phyloP scores from a whole-genome alignment of 2,888 invertebrate species.

The Pyralis farinalis region DNA sequence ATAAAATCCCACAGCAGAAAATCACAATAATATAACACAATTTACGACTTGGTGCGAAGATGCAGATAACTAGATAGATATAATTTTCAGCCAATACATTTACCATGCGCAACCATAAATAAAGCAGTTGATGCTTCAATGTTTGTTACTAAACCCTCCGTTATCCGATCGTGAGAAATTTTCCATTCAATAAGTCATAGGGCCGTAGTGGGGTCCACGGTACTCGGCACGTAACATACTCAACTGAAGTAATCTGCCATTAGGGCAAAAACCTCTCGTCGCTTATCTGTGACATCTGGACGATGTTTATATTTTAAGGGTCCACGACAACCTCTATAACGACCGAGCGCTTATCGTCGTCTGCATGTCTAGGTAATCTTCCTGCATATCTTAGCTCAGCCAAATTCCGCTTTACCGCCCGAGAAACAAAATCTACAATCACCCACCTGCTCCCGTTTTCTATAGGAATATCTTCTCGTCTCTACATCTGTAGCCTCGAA shows the following conservation, averaged over 20 bases:
- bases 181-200: constrained; percentile 54
- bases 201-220: constrained; percentile 31
- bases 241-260: constrained; percentile 71
- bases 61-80: too few relatives aligned
- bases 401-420: constrained; percentile 42
- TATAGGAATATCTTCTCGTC: constrained; percentile 33
- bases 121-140: background rate
- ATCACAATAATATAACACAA: too few relatives aligned
- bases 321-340: constrained; percentile 75
- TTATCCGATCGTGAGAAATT: constrained; percentile 44
- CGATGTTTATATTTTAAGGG: constrained; percentile 78
- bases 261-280: constrained; percentile 70
- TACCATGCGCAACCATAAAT: background rate
- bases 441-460: constrained; percentile 27
- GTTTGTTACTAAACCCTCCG: constrained; percentile 2
- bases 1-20: too few relatives aligned
- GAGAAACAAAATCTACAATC: constrained; percentile 38
- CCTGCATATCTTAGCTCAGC: constrained; percentile 28
- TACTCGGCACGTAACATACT: constrained; percentile 47
- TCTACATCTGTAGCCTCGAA: constrained; percentile 24
- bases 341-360: constrained; percentile 68
- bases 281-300: constrained; percentile 77
- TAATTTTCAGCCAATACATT: too few relatives aligned
- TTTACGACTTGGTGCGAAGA: too few relatives aligned
- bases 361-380: constrained; percentile 70